Evolutionary conservation across 2,888 invertebrate genomes (phyloP), one percentile per base, ranked within the genome.

Genomic region (Sericinus montela): DNA sequence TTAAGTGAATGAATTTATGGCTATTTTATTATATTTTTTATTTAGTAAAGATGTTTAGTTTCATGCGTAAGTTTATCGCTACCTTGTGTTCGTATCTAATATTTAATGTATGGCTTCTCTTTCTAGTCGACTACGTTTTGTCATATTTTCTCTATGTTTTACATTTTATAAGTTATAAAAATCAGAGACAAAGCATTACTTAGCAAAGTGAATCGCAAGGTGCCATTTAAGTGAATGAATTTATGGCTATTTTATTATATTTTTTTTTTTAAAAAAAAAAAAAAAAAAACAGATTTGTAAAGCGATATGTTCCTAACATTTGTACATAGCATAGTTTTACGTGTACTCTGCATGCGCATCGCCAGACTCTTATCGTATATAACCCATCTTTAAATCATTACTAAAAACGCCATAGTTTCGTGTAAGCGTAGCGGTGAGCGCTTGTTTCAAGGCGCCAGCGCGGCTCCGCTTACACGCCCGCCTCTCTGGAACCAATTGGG

Each of bases 281-380:
- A n/a, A n/a, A n/a, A n/a, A 19, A 57, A 60, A 71, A 73, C 57
- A 60, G 64, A 60, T 67, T 62, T 75, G 75, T 72, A 74, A 78
- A 82, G 80, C 85, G 80, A 84, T 76, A 85, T 82, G 87, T 87
- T 87, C 87, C 87, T 87, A 87, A 86, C 85, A 80, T 78, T 81
- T 85, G 87, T 87, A 88, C 77, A 86, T 87, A 87, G 85, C 80
- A 85, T 86, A 88, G 86, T 77, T 79, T 75, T 73, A 75, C 74
- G 68, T 73, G 74, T 75, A 72, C 71, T 66, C 62, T 85, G 87
- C 87, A 87, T 88, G 87, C 85, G 87, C 87, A 85, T 81, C 77
- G 84, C 60, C 64, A 34, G 40, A 28, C 35, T 19, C 37, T n/a
- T 41, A 28, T 11, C 46, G 28, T 46, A 44, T 39, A 39, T 49